Evolutionary conservation across 2,113 vertebrate species (phyloP), one percentile per base, ranked within the genome.

Genomic region (Halcyon malimbica): DNA sequence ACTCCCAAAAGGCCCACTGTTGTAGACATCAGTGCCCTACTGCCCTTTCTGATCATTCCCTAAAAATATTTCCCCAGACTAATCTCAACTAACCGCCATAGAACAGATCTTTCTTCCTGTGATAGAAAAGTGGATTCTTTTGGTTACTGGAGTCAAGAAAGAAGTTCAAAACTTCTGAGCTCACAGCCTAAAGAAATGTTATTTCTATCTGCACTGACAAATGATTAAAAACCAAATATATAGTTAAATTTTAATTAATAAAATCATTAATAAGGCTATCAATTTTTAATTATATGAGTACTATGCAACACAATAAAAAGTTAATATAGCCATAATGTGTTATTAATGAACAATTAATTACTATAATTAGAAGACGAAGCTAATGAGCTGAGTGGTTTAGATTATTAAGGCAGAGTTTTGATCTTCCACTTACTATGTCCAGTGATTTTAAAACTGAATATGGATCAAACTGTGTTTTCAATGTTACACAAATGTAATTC

Each of bases 331-430:
- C 28, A 64, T 79, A 74, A 80, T 91, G 54, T 5, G 13, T 53
- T 93, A 89, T 93, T 94, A 89, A 95, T 95, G 37, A 91, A 90
- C 84, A 92, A 95, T 93, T 96, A 94, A 87, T 95, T 94, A 56
- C 54, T 90, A n/a, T 71, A 91, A 93, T 64, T 83, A 90, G 7
- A 33, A 91, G 33, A 19, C 67, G 37, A 86, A 70, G 8, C 13
- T 85, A 41, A 85, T 91, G 54, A 92, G 35, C 18, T 65, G 44
- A 88, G 80, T 68, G 51, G 46, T 74, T 91, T 69, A 86, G 48
- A 87, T 81, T 70, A 67, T n/a, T 79, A 88, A 78, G 14, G 23
- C 10, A 75, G 37, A 77, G 71, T 73, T 94, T 92, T 83, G 17
- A 87, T 62, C 67, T 79, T 76, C 42, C 25, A 23, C 10, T 41